Evolutionary conservation across 2,113 vertebrate genomes (phyloP).

Genomic region (Corythaixoides concolor): DNA sequence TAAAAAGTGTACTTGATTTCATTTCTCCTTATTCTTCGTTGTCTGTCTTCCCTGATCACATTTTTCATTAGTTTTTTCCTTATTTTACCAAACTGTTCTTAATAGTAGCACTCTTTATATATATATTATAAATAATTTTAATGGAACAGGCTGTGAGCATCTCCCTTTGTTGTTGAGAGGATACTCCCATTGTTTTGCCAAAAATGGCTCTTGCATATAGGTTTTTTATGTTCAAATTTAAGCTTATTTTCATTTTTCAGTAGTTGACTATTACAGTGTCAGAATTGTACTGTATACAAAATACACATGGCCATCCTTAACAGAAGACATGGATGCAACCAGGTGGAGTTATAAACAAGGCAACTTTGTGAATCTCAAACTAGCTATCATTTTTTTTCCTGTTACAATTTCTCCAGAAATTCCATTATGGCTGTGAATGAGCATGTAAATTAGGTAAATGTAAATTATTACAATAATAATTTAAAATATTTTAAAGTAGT

Average conservation of each 20-base stretch:
- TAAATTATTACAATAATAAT: not conserved
- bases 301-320: not conserved
- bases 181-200: not conserved
- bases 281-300: not conserved
- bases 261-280: not conserved
- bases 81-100: not conserved
- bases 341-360: not conserved
- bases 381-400: not conserved
- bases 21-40: not conserved
- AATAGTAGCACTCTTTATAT: not conserved
- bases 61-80: not conserved
- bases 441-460: not conserved
- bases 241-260: not conserved
- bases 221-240: not conserved
- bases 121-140: not conserved
- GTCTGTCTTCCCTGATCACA: not conserved
- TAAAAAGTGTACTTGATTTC: not conserved
- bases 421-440: not conserved
- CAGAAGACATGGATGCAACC: not conserved
- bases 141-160: not conserved
- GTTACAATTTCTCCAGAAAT: not conserved
- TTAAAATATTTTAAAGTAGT: not conserved
- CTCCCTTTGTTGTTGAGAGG: not conserved
- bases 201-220: not conserved
- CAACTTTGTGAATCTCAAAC: not conserved